A percentile compares a stretch with the other conserved stretches of the same genome.
These are phyloP conservation scores for Corythaixoides concolor DNA, from an alignment of 2,113 vertebrate genomes.

Conservation along the genomic window DNA sequence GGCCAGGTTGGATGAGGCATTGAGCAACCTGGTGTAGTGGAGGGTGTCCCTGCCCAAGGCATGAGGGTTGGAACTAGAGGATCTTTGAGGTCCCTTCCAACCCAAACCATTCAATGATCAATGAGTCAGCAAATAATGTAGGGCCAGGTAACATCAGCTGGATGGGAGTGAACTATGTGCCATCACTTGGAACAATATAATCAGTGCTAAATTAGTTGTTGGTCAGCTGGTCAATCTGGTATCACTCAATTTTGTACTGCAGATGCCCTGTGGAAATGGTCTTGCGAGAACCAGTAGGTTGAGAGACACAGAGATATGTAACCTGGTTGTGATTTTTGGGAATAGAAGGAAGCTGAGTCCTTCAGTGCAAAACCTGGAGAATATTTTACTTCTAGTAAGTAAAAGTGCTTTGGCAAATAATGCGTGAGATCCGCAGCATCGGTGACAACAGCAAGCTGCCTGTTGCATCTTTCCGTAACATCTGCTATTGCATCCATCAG, in stretches of 20 bases:
- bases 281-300: background rate
- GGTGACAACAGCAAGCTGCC: background rate
- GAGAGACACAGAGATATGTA: background rate
- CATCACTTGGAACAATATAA: background rate
- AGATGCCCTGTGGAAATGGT: background rate
- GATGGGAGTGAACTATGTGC: background rate
- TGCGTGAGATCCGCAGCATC: background rate
- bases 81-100: too few relatives aligned
- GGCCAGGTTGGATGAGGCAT: too few relatives aligned
- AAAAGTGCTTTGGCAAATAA: background rate
- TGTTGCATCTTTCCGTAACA: background rate
- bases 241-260: background rate
- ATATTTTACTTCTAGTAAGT: background rate
- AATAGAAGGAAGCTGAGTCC: background rate
- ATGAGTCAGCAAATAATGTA: background rate
- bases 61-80: too few relatives aligned
- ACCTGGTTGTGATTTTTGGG: background rate
- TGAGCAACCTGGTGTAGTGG: too few relatives aligned
- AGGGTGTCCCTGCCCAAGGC: too few relatives aligned
- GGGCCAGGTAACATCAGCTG: background rate
- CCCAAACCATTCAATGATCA: too few relatives aligned
- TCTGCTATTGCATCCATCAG: background rate
- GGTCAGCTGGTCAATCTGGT: background rate
- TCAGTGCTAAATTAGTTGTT: background rate
- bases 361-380: background rate